Evolutionary conservation across 2,113 vertebrate genomes (phyloP).

Genomic region (Glaucomys volans): DNA sequence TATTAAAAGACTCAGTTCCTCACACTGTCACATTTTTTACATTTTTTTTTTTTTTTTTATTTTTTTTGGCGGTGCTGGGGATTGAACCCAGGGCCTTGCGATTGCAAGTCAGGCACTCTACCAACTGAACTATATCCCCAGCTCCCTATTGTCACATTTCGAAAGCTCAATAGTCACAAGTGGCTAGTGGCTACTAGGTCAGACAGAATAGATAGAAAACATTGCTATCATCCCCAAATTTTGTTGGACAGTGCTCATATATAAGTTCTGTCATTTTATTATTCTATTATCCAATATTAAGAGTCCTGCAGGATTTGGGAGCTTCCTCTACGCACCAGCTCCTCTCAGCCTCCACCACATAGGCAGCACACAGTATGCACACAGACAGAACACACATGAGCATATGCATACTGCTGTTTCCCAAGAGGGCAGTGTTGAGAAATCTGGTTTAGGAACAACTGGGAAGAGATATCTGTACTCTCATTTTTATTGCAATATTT

Average conservation of each 20-base stretch:
- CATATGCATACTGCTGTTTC: neutral
- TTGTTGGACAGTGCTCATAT: rapidly evolving
- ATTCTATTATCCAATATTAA: neutral
- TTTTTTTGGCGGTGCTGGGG: too few species aligned
- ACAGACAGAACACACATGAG: neutral
- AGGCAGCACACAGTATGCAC: too few species aligned
- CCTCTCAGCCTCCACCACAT: neutral
- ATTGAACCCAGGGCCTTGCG: too few species aligned
- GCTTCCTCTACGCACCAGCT: neutral
- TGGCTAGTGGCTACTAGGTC: neutral
- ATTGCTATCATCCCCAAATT: neutral
- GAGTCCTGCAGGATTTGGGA: neutral
- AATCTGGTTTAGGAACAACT: neutral
- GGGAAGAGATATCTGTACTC: neutral
- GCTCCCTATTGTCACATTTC: neutral
- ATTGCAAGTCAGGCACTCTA: too few species aligned
- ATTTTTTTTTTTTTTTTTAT: too few species aligned
- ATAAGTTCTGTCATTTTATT: neutral
- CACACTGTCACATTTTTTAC: neutral
- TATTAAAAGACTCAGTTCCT: neutral
- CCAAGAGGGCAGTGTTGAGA: neutral
- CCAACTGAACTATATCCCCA: too few species aligned
- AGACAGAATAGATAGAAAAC: too few species aligned
- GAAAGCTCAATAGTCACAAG: neutral
- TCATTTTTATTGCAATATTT: neutral